A percentile compares a stretch with the other conserved stretches of the same genome.
phyloP scores from a whole-genome alignment of 2,888 invertebrate genomes.

The Drosophila borealis region DNA sequence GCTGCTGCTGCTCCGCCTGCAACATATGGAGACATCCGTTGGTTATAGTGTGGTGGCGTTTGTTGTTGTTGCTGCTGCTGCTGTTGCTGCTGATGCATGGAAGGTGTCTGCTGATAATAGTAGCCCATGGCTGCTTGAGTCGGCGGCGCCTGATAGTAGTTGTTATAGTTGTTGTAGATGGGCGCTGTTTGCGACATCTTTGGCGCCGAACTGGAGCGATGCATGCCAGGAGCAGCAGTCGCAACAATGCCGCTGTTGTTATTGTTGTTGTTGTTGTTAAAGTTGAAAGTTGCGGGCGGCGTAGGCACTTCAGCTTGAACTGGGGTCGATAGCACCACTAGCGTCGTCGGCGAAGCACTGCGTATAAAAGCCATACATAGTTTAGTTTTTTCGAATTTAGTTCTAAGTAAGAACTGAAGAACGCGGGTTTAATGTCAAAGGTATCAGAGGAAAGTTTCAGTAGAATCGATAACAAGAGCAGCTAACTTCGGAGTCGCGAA shows the following conservation, averaged over 20 bases:
- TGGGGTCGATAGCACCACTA: slow-evolving; percentile 26
- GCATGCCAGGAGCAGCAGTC: slow-evolving; percentile 57
- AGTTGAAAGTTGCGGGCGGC: slow-evolving; percentile 33
- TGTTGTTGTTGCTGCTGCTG: slow-evolving; percentile 46
- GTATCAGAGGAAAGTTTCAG: no score
- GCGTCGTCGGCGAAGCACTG: slow-evolving; percentile 47
- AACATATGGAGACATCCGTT: slow-evolving; percentile 59
- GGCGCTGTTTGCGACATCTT: slow-evolving; percentile 65
- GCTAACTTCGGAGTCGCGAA: no score
- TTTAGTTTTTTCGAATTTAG: no score
- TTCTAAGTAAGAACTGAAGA: no score
- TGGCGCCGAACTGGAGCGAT: slow-evolving; percentile 73
- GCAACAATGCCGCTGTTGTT: slow-evolving; percentile 31
- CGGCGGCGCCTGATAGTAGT: slow-evolving; percentile 57
- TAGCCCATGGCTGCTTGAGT: slow-evolving; percentile 57
- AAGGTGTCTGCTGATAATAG: slow-evolving; percentile 53
- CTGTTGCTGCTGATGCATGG: slow-evolving; percentile 45
- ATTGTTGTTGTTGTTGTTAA: slow-evolving; percentile 60
- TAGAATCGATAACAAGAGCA: no score
- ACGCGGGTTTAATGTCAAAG: no score
- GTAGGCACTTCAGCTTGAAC: slow-evolving; percentile 30
- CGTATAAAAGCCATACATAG: neutral
- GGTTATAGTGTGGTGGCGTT: slow-evolving; percentile 53
- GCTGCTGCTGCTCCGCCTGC: slow-evolving; percentile 23
- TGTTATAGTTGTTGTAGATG: slow-evolving; percentile 64